Evolutionary conservation across 2,113 vertebrate genomes (phyloP).

Genomic region (Sander lucioperca): DNA sequence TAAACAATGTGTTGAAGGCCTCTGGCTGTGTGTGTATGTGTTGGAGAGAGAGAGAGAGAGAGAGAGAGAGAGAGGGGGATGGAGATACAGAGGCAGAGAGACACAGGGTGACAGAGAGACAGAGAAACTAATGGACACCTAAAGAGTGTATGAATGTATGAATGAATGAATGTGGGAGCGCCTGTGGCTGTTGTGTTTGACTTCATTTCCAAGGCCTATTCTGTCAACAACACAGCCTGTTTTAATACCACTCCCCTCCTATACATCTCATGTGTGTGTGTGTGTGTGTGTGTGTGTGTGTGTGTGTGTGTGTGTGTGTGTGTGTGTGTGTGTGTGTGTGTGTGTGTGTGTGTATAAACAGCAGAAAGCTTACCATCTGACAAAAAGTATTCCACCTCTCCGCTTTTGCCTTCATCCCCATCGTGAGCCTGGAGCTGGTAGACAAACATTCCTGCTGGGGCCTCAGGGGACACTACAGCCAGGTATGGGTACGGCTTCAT

Average conservation of each 20-base stretch:
- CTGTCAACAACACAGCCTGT: conserved; percentile 45
- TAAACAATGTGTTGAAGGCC: conserved; percentile 68
- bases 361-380: conserved; percentile 86
- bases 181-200: conserved; percentile 65
- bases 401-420: conserved; percentile 86
- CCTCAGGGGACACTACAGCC: conserved; percentile 86
- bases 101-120: conserved; percentile 51
- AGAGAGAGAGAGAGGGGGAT: background rate
- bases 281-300: background rate
- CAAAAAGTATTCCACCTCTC: conserved; percentile 90
- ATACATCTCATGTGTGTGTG: background rate
- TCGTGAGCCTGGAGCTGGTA: conserved; percentile 90
- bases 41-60: background rate
- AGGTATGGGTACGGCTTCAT: conserved; percentile 90
- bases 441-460: conserved; percentile 82
- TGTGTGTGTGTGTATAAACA: conserved; percentile 6
- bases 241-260: conserved; percentile 24
- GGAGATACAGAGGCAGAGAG: conserved; percentile 30
- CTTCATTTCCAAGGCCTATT: conserved; percentile 54
- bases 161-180: conserved; percentile 68
- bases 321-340: conserved; percentile 27
- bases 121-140: conserved; percentile 73
- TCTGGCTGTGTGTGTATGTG: conserved; percentile 55
- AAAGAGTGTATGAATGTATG: conserved; percentile 66
- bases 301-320: conserved; percentile 25